Base-by-base conservation (phyloP, 2,888 invertebrate genomes). In the Drosophila affinis region DNA sequence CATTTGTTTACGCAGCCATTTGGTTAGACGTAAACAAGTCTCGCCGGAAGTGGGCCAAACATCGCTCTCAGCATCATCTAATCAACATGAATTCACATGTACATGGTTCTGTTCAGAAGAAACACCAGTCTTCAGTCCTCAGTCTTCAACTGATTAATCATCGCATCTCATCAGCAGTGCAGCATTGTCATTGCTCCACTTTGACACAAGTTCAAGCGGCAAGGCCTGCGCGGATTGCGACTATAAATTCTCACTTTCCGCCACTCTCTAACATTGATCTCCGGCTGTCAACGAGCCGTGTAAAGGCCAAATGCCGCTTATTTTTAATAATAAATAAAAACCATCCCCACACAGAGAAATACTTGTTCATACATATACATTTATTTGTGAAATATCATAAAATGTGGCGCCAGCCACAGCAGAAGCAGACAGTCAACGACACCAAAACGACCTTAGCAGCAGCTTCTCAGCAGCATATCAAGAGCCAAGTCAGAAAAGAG, bases 141-240 rank as follows among this genome's bases (percentile, higher is more conserved):
- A 14, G n/a, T 21, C 34, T 60, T 68, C 39, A 49, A 21, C 32
- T 14, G 39, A 34, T 34, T 56, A n/a, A 39, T 7, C 39, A 39
- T n/a, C n/a, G 39, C n/a, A n/a, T 7, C 17, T n/a, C 12, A 45
- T 39, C 46, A 17, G 10, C 29, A 3, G 17, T 29, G 10, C 29
- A 12, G 17, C 39, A 44, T 71, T 82, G 83, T 86, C 83, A 86
- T 81, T 84, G 79, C 71, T 73, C 79, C 78, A 83, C 84, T 78
- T 82, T 75, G 82, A 75, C 81, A 75, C 87, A 85, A 85, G 84
- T 85, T 85, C 84, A 85, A 87, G 87, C 82, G 55, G 76, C 87
- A 85, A 85, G 84, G 84, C 74, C 87, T 61, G 60, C 55, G 52
- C 58, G 75, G 69, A 68, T 62, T 39, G 39, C 39, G 39, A 7